phyloP scores from a whole-genome alignment of 2,797 vertebrate genomes.

The Sebastiscus albofasciatus region DNA sequence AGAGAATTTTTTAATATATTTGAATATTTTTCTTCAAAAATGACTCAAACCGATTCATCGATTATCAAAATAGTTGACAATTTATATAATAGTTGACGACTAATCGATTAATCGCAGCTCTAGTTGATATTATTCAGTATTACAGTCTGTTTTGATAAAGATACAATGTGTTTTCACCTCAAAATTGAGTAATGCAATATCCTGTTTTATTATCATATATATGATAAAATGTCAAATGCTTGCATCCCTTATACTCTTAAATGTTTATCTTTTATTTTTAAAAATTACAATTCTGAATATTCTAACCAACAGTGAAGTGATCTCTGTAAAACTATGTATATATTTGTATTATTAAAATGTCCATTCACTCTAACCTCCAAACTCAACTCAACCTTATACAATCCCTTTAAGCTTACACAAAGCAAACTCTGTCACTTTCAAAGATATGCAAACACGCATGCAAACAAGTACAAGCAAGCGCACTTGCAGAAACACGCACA shows the following conservation, averaged over 20 bases:
- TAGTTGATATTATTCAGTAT: not conserved
- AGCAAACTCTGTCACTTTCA: conserved; percentile 30
- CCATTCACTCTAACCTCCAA: not conserved
- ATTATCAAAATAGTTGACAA: too few species aligned
- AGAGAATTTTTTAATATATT: too few species aligned
- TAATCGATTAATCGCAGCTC: too few species aligned
- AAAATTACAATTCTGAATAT: not conserved
- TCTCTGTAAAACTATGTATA: not conserved
- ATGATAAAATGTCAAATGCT: not conserved
- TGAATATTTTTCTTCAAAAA: too few species aligned
- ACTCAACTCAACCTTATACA: not conserved
- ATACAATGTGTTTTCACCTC: not conserved
- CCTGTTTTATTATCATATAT: not conserved
- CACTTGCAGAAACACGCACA: conserved; percentile 5
- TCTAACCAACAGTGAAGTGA: not conserved
- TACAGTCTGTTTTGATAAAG: conserved; percentile 7
- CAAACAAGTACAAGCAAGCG: conserved; percentile 36
- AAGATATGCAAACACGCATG: conserved; percentile 40
- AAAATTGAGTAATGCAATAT: not conserved
- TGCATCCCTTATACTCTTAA: not conserved
- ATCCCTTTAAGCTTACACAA: conserved; percentile 18
- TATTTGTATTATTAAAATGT: not conserved
- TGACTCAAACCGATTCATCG: too few species aligned
- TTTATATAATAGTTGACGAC: too few species aligned
- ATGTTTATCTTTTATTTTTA: not conserved